Evolutionary conservation across 2,888 invertebrate species (phyloP), one percentile per base, ranked within the genome.

Genomic region (Phortica okadai): DNA sequence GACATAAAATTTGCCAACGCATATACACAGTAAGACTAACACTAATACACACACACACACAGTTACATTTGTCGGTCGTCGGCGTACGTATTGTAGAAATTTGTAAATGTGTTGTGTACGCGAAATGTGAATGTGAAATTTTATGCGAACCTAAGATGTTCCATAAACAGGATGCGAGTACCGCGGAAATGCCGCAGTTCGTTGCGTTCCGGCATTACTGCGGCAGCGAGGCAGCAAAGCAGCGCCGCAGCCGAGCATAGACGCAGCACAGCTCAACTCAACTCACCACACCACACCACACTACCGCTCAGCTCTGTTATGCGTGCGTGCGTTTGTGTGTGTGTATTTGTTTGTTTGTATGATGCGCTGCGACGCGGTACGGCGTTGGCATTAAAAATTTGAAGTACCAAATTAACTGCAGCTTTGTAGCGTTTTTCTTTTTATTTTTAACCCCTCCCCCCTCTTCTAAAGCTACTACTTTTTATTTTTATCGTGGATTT

Each of bases 391-490:
- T 82, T 88, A 85, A 85, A 87, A 88, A 85, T 88, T 84, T 85
- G 84, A 82, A 84, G 88, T 83, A 85, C 86, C 84, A 88, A 88
- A 88, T 88, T 88, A 89, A 86, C 88, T 88, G 88, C 82, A 88
- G 86, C 85, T 87, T 84, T 81, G 79, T 79, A 86, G 74, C 72
- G 62, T 76, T 75, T 58, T 72, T 75, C 21, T 21, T 21, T 21
- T 21, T 21, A 21, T 21, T 21, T 33, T 33, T 33, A 1, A 33
- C 33, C 33, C 33, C 33, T 1, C 33, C 33, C 33, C 1, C 33
- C 33, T 4, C 4, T 2, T 5, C 33, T 33, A 33, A 0, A 4
- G 4, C 33, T 4, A 33, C 33, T 33, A 4, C 33, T 33, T 33
- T 74, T 59, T 84, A 84, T 88, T 86, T 83, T 84, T 82, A 84